Percentiles rank a stretch among this genome's conserved stretches.
Evolutionary conservation across 2,113 vertebrate species (phyloP).

Genomic region (Mola mola): DNA sequence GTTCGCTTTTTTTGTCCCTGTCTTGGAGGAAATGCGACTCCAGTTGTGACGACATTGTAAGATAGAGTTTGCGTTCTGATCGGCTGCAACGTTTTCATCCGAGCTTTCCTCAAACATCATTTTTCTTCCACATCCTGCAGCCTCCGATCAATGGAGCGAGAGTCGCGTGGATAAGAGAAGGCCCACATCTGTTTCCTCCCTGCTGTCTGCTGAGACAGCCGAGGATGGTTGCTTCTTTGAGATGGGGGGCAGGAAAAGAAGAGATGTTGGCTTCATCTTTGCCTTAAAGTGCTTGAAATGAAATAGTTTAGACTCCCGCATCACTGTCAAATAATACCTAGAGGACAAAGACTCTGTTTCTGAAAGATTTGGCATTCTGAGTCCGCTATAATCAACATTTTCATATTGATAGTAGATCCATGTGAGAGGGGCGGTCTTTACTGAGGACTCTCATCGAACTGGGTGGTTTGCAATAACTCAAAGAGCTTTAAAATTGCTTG

Average conservation of each 20-base stretch:
- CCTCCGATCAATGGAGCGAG: slow-evolving; percentile 32
- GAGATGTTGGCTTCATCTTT: too few species aligned
- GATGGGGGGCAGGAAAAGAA: too few species aligned
- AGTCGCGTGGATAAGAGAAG: slow-evolving; percentile 23
- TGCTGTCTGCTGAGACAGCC: slow-evolving; percentile 43
- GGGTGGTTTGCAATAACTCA: too few species aligned
- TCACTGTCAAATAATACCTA: too few species aligned
- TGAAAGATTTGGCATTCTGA: too few species aligned
- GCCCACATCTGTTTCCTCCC: slow-evolving; percentile 40
- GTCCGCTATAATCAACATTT: too few species aligned
- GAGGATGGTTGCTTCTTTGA: too few species aligned
- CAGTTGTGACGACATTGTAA: slow-evolving; percentile 1
- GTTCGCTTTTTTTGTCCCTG: background rate
- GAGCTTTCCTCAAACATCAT: slow-evolving; percentile 16
- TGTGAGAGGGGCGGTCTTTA: too few species aligned
- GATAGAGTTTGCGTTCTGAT: slow-evolving; percentile 19
- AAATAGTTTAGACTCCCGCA: slow-evolving; percentile 9
- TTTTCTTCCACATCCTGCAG: slow-evolving; percentile 32
- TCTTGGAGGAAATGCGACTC: slow-evolving; percentile 15
- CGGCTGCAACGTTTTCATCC: slow-evolving; percentile 20
- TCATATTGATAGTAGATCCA: too few species aligned
- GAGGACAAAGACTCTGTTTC: too few species aligned
- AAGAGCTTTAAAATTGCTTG: too few species aligned
- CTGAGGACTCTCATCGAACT: too few species aligned
- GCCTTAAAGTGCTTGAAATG: slow-evolving; percentile 1